Base-by-base conservation (phyloP, 2,888 invertebrate species). In the Polymixis lichenea region DNA sequence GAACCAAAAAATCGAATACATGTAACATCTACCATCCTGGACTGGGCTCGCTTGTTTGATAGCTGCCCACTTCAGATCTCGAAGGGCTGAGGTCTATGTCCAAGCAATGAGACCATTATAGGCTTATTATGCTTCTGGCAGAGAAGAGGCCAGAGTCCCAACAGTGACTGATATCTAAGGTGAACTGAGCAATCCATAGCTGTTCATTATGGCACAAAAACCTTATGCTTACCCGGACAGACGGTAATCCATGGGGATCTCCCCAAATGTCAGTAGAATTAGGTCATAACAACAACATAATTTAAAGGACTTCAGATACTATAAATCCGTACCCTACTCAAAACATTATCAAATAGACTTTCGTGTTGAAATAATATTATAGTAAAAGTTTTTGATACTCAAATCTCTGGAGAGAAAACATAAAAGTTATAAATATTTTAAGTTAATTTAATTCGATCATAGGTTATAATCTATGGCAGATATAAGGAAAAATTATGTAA, bases 261-360 rank as follows among this genome's bases (percentile, higher is more conserved):
- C 61, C 61, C 53, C 53, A 68, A 62, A 53, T 19, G 46, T 8
- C 25, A 46, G 28, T 5, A 58, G 28, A 28, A 58, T 53, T 75
- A 17, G 19, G 13, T 32, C 32, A 75, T 53, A 61, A 53, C 53
- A 75, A 32, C 28, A 75, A 61, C 19, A 43, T 22, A n/a, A 61
- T 75, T 75, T 28, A 75, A 61, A 75, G 75, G 43, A 28, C 17
- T 75, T 53, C n/a, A 61, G n/a, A 46, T 66, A 28, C 6, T n/a
- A 74, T 51, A 28, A 73, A 74, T 55, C 46, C 53, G 62, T 55
- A 75, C 75, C 61, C 75, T 75, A 61, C 74, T 75, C 74, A 75
- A 75, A 75, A 75, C 19, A 62, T 46, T 78, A 49, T 62, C 62
- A 49, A n/a, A 66, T 56, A 22, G 56, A 67, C 60, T 32, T 66